Evolutionary conservation across 2,888 invertebrate genomes (phyloP).

Genomic region (Oligia latruncula): DNA sequence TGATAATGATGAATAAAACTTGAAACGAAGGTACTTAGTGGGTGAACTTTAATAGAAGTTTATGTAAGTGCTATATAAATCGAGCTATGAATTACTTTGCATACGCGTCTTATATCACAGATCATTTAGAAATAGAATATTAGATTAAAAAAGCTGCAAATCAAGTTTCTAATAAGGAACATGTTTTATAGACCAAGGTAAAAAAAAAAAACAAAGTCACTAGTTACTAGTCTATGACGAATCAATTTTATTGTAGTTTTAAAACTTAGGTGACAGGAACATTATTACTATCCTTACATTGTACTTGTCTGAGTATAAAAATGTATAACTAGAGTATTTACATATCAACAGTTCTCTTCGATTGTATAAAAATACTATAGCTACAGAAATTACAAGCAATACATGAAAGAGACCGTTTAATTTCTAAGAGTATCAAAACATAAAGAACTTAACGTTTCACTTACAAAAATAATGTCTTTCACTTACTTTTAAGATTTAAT

Average conservation of each 20-base stretch:
- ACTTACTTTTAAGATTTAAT: conserved; percentile 2
- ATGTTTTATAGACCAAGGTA: conserved; percentile 28
- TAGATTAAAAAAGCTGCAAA: conserved; percentile 13
- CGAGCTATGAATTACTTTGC: conserved; percentile 1
- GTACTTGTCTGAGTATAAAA: conserved; percentile 50
- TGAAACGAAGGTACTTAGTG: not conserved
- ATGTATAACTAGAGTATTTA: conserved; percentile 40
- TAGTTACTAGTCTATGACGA: conserved; percentile 24
- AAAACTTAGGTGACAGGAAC: conserved; percentile 56
- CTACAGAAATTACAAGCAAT: conserved; percentile 21
- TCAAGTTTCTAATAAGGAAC: conserved; percentile 25
- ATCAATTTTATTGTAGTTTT: conserved; percentile 45
- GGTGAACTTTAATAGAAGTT: not conserved
- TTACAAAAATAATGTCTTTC: conserved; percentile 11
- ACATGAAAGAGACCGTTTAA: conserved; percentile 26
- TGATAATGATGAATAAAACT: not conserved
- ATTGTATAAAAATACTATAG: conserved; percentile 11
- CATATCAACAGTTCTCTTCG: conserved; percentile 16
- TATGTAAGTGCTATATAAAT: not conserved
- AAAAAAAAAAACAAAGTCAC: conserved; percentile 39
- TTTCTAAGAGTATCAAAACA: conserved; percentile 33
- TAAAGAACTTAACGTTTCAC: not conserved
- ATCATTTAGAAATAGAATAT: not conserved
- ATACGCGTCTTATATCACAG: not conserved
- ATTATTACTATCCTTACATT: conserved; percentile 47